phyloP scores from a whole-genome alignment of 2,113 vertebrate species.

The Bolborhynchus lineola region DNA sequence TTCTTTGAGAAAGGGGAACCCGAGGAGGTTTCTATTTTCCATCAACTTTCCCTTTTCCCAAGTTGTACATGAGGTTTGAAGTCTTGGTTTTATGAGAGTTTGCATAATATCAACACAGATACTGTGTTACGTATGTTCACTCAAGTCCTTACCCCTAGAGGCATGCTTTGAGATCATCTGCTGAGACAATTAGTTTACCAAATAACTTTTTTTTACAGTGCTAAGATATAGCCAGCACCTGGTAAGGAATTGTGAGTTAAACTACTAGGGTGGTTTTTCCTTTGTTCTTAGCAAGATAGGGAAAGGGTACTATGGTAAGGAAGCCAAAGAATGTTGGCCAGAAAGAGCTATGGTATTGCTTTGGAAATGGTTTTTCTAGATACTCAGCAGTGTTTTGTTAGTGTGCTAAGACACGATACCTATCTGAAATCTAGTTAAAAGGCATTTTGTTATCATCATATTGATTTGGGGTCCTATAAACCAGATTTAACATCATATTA shows the following conservation, averaged over 20 bases:
- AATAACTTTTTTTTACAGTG: background rate
- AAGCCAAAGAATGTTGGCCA: background rate
- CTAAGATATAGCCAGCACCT: background rate
- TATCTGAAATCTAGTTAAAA: background rate
- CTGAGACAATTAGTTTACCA: background rate
- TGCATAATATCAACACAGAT: background rate
- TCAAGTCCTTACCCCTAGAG: background rate
- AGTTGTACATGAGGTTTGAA: background rate
- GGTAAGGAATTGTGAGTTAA: background rate
- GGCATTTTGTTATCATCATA: background rate
- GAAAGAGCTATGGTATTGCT: background rate
- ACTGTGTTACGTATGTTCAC: background rate
- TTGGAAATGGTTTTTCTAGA: background rate
- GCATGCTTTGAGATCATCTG: background rate
- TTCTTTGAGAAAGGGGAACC: background rate
- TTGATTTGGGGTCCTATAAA: background rate
- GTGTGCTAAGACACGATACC: background rate
- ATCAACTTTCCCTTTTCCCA: background rate
- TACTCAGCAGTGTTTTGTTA: background rate
- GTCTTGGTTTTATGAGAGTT: background rate
- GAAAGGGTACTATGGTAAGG: background rate
- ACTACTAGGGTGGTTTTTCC: background rate
- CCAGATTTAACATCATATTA: background rate
- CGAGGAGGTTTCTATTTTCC: background rate
- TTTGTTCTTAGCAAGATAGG: background rate